These are phyloP conservation scores for Pteromalus puparum DNA, from an alignment of 1,140 invertebrate species.

Conservation along the genomic window DNA sequence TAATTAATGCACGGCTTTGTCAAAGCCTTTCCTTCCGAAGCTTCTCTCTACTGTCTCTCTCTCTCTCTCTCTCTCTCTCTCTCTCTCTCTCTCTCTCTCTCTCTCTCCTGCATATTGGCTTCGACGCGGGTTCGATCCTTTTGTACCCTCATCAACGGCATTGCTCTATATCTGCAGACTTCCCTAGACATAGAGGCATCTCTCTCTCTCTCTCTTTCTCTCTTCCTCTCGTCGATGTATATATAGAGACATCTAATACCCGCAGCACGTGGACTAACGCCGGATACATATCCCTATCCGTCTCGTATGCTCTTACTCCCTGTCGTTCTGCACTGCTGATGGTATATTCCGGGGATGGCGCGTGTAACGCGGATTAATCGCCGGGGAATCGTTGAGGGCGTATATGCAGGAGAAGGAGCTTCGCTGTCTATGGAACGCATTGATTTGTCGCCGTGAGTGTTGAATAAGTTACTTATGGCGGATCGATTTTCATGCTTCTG, in stretches of 20 bases:
- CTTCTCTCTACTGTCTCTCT: background rate
- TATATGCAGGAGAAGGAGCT: background rate
- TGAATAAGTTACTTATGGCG: background rate
- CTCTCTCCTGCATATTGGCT: background rate
- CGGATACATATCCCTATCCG: background rate
- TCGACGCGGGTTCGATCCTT: conserved; percentile 15
- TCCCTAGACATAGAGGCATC: background rate
- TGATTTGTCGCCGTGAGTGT: background rate
- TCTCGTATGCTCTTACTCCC: background rate
- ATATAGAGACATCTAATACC: conserved; percentile 13
- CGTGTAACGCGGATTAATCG: conserved; percentile 9
- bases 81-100: background rate
- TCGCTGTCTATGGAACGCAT: background rate
- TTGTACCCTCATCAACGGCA: conserved; percentile 27
- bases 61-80: background rate
- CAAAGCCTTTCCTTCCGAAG: background rate
- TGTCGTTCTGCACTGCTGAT: background rate
- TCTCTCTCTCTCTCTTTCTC: no score
- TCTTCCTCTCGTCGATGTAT: background rate
- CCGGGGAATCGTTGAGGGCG: background rate
- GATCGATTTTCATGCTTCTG: no score
- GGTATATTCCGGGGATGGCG: background rate
- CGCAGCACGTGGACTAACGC: background rate
- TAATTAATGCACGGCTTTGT: conserved; percentile 47
- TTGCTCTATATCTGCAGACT: background rate